A percentile compares a stretch with the other conserved stretches of the same genome.
Conservation (phyloP, 2,797 vertebrate genomes). For the Ctenopoma kingsleyae region DNA sequence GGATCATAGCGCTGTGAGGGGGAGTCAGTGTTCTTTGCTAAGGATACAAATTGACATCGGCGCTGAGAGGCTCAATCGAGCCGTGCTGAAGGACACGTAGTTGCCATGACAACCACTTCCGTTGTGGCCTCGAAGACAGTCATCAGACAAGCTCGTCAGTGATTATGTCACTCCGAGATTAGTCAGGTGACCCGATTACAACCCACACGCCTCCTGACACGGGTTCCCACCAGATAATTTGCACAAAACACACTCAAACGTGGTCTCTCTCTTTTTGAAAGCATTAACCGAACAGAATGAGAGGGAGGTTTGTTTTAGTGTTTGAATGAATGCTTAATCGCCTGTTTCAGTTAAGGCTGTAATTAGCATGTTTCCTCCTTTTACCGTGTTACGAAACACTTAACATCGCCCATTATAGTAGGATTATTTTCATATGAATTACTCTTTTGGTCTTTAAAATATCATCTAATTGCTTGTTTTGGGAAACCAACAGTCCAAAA, state of each 20-base stretch:
- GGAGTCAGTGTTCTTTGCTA: constrained; percentile 44
- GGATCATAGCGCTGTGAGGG: background rate
- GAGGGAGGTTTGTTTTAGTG: constrained; percentile 64
- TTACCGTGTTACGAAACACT: background rate
- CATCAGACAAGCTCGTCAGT: constrained; percentile 45
- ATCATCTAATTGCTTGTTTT: background rate
- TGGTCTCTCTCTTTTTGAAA: background rate
- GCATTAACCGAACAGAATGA: background rate
- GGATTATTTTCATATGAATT: background rate
- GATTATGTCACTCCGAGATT: constrained; percentile 52
- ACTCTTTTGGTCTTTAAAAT: background rate
- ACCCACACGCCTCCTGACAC: constrained; percentile 21
- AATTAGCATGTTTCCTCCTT: constrained; percentile 38
- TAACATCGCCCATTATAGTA: background rate
- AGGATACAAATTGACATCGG: constrained; percentile 39
- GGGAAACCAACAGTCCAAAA: background rate
- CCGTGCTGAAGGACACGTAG: constrained; percentile 29
- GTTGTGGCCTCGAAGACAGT: constrained; percentile 41
- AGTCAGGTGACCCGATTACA: constrained; percentile 53
- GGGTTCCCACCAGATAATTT: constrained; percentile 17
- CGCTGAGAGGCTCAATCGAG: constrained; percentile 36
- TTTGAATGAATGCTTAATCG: constrained; percentile 42
- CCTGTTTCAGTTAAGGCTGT: constrained; percentile 33
- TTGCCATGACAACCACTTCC: constrained; percentile 75
- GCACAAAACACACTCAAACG: background rate